phyloP scores from a whole-genome alignment of 2,113 vertebrate genomes.

The Apeltes quadracus region DNA sequence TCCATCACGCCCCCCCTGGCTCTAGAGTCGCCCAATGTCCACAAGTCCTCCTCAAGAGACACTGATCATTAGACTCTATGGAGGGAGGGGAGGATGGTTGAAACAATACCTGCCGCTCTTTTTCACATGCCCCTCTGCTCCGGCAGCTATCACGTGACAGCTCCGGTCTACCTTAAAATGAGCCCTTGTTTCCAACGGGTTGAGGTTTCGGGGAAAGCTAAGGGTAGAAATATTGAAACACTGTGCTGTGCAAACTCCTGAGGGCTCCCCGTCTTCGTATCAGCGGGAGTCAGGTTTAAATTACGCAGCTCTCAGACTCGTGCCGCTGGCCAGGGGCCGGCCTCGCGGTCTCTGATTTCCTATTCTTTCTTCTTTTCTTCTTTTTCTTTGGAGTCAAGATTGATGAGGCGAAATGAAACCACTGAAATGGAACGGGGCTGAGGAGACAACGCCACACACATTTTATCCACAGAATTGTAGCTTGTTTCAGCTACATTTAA shows the following conservation, averaged over 20 bases:
- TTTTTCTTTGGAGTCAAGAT: conserved; percentile 22
- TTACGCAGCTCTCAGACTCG: conserved; percentile 35
- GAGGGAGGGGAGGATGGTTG: conserved; percentile 42
- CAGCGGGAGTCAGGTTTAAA: conserved; percentile 55
- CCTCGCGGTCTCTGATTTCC: conserved; percentile 40
- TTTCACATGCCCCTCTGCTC: conserved; percentile 32
- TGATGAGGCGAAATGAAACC: conserved; percentile 41
- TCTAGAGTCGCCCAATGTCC: conserved; percentile 58
- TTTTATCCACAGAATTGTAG: background rate
- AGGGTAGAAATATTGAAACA: conserved; percentile 61
- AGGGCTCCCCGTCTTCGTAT: conserved; percentile 46
- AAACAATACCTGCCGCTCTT: conserved; percentile 65
- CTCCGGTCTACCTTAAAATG: conserved; percentile 52
- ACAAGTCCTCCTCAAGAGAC: conserved; percentile 48
- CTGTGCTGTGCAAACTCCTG: conserved; percentile 43
- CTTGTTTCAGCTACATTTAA: conserved; percentile 1
- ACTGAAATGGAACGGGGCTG: background rate
- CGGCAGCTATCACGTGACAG: conserved; percentile 69
- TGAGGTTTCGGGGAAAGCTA: conserved; percentile 49
- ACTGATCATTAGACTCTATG: conserved; percentile 55
- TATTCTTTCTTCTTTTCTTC: conserved; percentile 18
- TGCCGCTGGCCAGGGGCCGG: conserved; percentile 33
- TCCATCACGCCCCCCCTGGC: conserved; percentile 66
- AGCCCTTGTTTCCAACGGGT: conserved; percentile 64
- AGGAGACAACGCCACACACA: background rate